These are phyloP conservation scores for Candoia aspera DNA, from an alignment of 2,113 vertebrate species.

Conservation along the genomic window DNA sequence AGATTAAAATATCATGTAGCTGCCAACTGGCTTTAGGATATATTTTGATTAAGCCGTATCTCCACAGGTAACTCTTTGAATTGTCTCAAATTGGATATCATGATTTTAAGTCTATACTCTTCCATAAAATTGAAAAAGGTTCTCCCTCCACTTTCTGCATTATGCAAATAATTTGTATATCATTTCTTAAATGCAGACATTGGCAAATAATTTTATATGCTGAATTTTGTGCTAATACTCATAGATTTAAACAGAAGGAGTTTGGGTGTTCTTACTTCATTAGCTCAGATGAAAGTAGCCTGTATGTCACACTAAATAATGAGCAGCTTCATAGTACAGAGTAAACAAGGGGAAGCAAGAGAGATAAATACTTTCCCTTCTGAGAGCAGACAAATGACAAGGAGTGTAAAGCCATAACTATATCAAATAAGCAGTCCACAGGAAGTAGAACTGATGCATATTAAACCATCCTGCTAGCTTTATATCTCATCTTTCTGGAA, in stretches of 20 bases:
- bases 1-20: neutral
- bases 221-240: slow-evolving; percentile 1
- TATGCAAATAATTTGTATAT: neutral
- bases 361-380: slow-evolving; percentile 48
- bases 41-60: neutral
- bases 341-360: slow-evolving; percentile 13
- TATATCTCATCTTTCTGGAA: neutral
- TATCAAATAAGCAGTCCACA: slow-evolving; percentile 34
- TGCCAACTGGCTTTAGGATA: neutral
- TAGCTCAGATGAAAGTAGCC: slow-evolving; percentile 26
- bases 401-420: slow-evolving; percentile 30
- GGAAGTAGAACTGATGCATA: slow-evolving; percentile 27
- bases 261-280: slow-evolving; percentile 41
- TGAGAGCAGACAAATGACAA: neutral
- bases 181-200: slow-evolving; percentile 12
- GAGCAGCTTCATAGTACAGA: slow-evolving; percentile 13
- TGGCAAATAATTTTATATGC: slow-evolving; percentile 1
- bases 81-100: neutral
- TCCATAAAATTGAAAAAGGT: neutral
- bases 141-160: neutral
- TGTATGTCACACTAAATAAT: slow-evolving; percentile 26
- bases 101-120: neutral
- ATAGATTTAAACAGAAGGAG: slow-evolving; percentile 24
- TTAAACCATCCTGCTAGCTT: slow-evolving; percentile 29
- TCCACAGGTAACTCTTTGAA: neutral